Conservation (phyloP, 2,888 invertebrate species). For the Trypoxylon attenuatum region DNA sequence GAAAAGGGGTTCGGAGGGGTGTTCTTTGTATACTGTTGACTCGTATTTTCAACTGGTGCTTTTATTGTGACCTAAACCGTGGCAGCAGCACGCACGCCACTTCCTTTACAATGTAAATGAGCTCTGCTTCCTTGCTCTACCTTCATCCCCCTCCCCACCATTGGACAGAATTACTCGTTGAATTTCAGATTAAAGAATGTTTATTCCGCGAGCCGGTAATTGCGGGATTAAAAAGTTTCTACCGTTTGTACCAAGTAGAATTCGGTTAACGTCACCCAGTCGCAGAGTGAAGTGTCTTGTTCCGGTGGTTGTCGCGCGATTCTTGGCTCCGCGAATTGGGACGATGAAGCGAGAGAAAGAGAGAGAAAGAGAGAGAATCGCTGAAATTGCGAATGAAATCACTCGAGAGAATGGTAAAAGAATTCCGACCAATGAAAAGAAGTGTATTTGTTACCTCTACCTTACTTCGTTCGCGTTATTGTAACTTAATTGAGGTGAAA, state of each 20-base stretch:
- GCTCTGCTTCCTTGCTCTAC: neutral
- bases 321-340: neutral
- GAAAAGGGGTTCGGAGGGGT: too few relatives aligned
- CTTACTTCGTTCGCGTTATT: neutral
- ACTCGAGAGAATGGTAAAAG: neutral
- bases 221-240: slow-evolving; percentile 8
- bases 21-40: neutral
- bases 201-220: slow-evolving; percentile 6
- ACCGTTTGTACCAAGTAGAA: neutral
- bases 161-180: slow-evolving; percentile 12
- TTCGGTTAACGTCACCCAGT: slow-evolving; percentile 11
- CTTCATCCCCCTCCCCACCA: too few relatives aligned
- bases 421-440: neutral
- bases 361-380: neutral
- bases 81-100: too few relatives aligned
- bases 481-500: too few relatives aligned
- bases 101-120: slow-evolving; percentile 4
- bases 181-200: slow-evolving; percentile 13
- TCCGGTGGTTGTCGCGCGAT: neutral
- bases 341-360: neutral
- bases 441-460: neutral
- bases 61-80: neutral
- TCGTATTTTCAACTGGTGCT: neutral
- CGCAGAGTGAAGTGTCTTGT: neutral
- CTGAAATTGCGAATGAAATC: neutral